These are phyloP conservation scores for Nannoperca obscura DNA, from an alignment of 2,797 vertebrate species.

Conservation along the genomic window DNA sequence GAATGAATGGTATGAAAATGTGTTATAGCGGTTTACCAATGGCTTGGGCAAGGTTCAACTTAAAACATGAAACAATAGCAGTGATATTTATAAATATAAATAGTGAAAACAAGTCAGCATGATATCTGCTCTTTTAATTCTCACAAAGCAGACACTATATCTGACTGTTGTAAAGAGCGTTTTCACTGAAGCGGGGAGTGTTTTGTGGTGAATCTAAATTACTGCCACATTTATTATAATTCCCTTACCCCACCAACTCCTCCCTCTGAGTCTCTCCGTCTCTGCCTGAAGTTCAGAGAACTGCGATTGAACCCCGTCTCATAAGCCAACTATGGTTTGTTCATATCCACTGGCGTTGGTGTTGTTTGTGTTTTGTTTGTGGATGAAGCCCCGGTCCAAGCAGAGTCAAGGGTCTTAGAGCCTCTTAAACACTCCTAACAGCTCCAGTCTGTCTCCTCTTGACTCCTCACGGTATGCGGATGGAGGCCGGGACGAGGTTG, in stretches of 20 bases:
- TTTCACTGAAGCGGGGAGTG: constrained; percentile 64
- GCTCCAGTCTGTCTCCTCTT: constrained; percentile 63
- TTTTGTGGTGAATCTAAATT: constrained; percentile 76
- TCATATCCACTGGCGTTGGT: constrained; percentile 59
- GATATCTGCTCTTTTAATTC: constrained; percentile 5
- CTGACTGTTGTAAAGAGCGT: constrained; percentile 31
- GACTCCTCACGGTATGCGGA: constrained; percentile 49
- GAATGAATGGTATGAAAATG: background rate
- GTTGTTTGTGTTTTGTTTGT: constrained; percentile 68
- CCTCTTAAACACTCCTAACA: constrained; percentile 46
- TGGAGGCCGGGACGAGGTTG: constrained; percentile 38
- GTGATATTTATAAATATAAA: background rate
- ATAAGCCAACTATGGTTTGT: constrained; percentile 35
- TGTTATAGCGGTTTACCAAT: background rate
- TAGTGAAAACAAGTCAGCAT: constrained; percentile 5
- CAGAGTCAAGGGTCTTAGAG: constrained; percentile 47
- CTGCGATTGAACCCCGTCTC: constrained; percentile 59
- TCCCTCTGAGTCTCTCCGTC: constrained; percentile 25
- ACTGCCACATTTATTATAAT: constrained; percentile 74
- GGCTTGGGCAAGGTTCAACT: background rate
- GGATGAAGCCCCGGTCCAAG: constrained; percentile 22
- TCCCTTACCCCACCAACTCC: constrained; percentile 33
- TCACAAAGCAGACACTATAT: constrained; percentile 28
- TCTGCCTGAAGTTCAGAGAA: constrained; percentile 52
- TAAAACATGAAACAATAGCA: constrained; percentile 10